phyloP scores from a whole-genome alignment of 2,113 vertebrate genomes.

The cat (Felis catus) region DNA sequence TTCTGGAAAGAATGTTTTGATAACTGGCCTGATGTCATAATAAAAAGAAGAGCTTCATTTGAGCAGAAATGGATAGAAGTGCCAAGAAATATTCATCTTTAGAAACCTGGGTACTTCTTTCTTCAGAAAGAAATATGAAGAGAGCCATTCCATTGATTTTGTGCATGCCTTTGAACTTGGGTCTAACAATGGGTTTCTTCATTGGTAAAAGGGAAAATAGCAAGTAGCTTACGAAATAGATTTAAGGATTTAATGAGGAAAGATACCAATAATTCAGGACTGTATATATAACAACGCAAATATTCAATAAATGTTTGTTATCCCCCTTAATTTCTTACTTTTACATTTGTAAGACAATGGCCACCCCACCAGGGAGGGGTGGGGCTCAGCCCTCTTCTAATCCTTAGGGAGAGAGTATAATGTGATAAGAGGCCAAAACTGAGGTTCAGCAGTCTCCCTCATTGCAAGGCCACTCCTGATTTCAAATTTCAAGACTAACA shows the following conservation, averaged over 20 bases:
- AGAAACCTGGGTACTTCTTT: neutral
- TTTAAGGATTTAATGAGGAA: neutral
- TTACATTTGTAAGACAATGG: neutral
- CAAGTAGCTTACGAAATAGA: too few relatives aligned
- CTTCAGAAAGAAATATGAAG: neutral
- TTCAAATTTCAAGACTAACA: neutral
- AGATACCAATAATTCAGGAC: neutral
- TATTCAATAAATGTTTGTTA: neutral
- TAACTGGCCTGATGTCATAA: neutral
- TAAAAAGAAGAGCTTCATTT: neutral
- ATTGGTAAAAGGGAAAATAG: neutral
- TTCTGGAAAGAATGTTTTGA: neutral
- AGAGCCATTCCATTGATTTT: neutral
- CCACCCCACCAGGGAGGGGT: too few relatives aligned
- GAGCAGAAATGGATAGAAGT: neutral
- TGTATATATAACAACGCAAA: neutral
- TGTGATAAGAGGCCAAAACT: neutral
- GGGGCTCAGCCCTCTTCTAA: too few relatives aligned
- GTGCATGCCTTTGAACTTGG: neutral
- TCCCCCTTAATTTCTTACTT: neutral
- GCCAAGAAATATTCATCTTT: neutral
- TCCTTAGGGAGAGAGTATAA: neutral
- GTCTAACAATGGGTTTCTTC: neutral
- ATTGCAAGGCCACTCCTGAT: neutral
- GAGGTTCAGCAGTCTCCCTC: neutral